Conservation (phyloP, 2,113 vertebrate species). For the Glaucomys volans region DNA sequence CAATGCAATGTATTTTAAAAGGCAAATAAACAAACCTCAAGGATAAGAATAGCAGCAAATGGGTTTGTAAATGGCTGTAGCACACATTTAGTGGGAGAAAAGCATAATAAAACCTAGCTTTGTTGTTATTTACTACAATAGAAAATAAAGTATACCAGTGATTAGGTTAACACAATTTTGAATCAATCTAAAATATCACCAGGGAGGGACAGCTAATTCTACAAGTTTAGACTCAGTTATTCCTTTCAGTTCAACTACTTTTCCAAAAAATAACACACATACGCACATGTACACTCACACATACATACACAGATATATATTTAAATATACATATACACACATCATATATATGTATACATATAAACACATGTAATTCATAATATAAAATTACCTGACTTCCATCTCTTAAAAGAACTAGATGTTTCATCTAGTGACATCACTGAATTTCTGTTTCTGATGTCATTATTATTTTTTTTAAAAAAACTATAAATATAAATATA, state of each 20-base stretch:
- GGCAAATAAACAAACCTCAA: slow-evolving; percentile 65
- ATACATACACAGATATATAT: neutral
- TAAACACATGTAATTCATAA: neutral
- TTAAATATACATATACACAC: neutral
- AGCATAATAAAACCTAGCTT: neutral
- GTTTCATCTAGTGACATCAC: neutral
- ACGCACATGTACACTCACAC: neutral
- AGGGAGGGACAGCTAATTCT: neutral
- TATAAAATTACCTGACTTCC: neutral
- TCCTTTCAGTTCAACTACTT: slow-evolving; percentile 4
- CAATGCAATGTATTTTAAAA: slow-evolving; percentile 71
- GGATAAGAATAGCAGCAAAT: slow-evolving; percentile 58
- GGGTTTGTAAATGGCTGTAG: slow-evolving; percentile 52
- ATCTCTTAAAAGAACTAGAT: neutral
- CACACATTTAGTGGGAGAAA: slow-evolving; percentile 38
- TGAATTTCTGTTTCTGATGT: neutral
- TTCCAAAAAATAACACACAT: neutral
- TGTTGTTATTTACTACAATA: slow-evolving; percentile 33
- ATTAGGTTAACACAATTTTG: slow-evolving; percentile 9
- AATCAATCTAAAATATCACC: slow-evolving; percentile 2
- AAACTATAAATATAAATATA: neutral
- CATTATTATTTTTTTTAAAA: neutral
- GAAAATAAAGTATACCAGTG: neutral
- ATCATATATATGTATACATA: neutral
- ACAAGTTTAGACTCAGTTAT: neutral